Conservation (phyloP, 2,113 vertebrate genomes). For the Peromyscus californicus region DNA sequence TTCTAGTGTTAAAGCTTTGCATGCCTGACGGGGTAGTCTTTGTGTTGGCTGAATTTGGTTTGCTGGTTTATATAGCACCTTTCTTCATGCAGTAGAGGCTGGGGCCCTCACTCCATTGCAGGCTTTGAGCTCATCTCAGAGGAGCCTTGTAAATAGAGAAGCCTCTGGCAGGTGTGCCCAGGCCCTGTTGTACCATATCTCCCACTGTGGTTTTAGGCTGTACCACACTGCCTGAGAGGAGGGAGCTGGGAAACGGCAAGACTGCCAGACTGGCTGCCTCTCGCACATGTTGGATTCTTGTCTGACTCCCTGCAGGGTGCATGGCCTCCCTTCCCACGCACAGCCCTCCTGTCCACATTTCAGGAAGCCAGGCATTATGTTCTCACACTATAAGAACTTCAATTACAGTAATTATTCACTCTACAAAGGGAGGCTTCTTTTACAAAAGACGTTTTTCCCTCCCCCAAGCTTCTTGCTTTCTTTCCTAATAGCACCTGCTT, state of each 20-base stretch:
- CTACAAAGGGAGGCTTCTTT: not conserved
- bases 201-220: not conserved
- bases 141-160: not conserved
- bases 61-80: not conserved
- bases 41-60: not conserved
- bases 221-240: not conserved
- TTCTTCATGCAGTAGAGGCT: fast-evolving
- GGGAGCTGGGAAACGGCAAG: not conserved
- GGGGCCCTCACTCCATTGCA: not conserved
- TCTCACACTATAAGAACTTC: not conserved
- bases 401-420: not conserved
- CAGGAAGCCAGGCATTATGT: not conserved
- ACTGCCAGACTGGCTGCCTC: not conserved
- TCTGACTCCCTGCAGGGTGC: fast-evolving
- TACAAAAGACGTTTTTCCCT: not conserved
- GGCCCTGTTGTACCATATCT: not conserved
- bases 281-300: fast-evolving
- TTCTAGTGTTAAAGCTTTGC: not conserved
- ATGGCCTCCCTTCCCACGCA: not conserved
- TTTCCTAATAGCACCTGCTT: not conserved
- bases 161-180: not conserved
- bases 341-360: not conserved
- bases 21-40: not conserved
- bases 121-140: not conserved
- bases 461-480: not conserved